Evolutionary conservation across 2,888 invertebrate genomes (phyloP).

Genomic region (Biston betularia): DNA sequence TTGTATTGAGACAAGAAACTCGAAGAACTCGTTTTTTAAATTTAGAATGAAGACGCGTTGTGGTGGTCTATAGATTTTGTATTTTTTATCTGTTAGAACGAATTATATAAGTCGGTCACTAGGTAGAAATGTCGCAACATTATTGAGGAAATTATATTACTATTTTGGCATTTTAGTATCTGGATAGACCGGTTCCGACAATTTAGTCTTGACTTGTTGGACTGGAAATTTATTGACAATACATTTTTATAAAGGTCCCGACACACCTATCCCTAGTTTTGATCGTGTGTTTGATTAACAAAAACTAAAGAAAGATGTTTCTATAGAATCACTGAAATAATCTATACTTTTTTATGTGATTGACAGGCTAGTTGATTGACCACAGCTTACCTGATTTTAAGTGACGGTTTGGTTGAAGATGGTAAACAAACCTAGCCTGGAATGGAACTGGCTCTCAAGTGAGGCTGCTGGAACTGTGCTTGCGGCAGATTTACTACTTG

Average conservation of each 20-base stretch:
- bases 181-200: constrained; percentile 52
- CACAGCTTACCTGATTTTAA: too few relatives aligned
- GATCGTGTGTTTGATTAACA: background rate
- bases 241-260: constrained; percentile 13
- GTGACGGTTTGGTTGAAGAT: too few relatives aligned
- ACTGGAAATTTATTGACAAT: constrained; percentile 42
- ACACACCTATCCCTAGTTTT: background rate
- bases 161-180: constrained; percentile 51
- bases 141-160: constrained; percentile 47
- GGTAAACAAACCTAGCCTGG: too few relatives aligned
- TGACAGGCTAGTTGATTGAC: too few relatives aligned
- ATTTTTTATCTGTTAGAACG: constrained; percentile 13
- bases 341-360: background rate
- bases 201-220: constrained; percentile 29
- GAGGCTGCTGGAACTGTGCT: too few relatives aligned
- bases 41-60: constrained; percentile 1
- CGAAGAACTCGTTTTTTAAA: constrained; percentile 3
- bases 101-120: constrained; percentile 32
- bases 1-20: background rate
- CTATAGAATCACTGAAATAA: background rate
- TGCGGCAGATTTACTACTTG: too few relatives aligned
- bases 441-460: too few relatives aligned
- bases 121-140: constrained; percentile 38
- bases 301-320: background rate
- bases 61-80: constrained; percentile 9